Percentiles rank a stretch among this genome's conserved stretches.
Evolutionary conservation across 2,113 vertebrate genomes (phyloP).

Genomic region (Solenodon paradoxus): DNA sequence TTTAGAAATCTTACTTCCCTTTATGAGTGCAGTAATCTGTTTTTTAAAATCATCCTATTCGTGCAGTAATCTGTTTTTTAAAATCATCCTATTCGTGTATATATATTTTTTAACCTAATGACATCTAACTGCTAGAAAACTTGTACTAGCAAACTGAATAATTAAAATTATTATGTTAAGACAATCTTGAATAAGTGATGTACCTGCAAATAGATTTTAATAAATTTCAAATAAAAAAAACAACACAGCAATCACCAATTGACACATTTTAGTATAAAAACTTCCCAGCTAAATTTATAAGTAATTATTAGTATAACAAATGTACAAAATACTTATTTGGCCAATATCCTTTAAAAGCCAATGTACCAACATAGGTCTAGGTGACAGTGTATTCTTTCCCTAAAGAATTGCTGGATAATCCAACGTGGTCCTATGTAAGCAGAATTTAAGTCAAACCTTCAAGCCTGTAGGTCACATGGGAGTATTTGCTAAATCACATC

Average conservation of each 20-base stretch:
- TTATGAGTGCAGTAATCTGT: not conserved
- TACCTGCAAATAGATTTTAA: constrained; percentile 32
- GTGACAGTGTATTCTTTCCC: not conserved
- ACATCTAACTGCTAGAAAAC: not conserved
- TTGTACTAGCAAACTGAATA: not conserved
- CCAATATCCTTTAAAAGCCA: not conserved
- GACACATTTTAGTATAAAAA: not conserved
- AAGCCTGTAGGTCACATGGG: constrained; percentile 79
- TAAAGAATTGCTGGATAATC: not conserved
- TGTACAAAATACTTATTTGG: not conserved
- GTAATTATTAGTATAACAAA: not conserved
- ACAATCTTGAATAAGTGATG: not conserved
- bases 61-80: not conserved
- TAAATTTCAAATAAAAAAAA: constrained; percentile 24
- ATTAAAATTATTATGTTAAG: not conserved
- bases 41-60: constrained; percentile 9
- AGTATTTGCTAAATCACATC: constrained; percentile 19
- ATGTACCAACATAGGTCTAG: not conserved
- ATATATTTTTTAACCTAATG: not conserved
- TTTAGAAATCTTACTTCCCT: constrained; percentile 14
- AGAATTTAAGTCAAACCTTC: constrained; percentile 50
- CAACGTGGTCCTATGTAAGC: not conserved
- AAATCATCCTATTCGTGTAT: not conserved
- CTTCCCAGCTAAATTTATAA: not conserved
- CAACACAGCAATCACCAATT: not conserved